These are phyloP conservation scores for Aphodius granarius DNA, from an alignment of 2,888 invertebrate species.

Conservation along the genomic window DNA sequence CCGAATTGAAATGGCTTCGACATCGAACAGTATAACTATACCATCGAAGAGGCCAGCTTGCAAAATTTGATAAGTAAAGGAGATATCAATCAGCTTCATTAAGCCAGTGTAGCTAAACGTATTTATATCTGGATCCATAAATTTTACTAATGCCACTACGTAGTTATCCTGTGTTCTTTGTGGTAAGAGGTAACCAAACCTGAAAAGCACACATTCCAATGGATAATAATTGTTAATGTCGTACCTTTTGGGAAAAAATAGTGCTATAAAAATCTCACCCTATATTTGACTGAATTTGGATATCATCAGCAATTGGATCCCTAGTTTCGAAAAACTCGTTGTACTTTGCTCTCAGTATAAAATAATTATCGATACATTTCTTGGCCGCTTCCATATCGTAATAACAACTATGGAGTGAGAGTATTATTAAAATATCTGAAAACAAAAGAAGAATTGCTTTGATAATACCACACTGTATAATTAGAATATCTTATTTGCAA, in stretches of 20 bases:
- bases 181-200: slow-evolving; percentile 24
- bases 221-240: no score
- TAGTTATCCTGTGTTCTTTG: slow-evolving; percentile 39
- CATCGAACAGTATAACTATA: slow-evolving; percentile 64
- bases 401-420: not conserved
- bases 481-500: no score
- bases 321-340: slow-evolving; percentile 65
- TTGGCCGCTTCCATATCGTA: slow-evolving; percentile 59
- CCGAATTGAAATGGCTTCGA: slow-evolving; percentile 61
- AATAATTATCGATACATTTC: slow-evolving; percentile 68
- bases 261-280: no score
- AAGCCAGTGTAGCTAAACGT: slow-evolving; percentile 59
- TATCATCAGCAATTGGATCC: not conserved
- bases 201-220: no score
- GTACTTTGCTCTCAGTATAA: slow-evolving; percentile 67
- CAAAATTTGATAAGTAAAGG: slow-evolving; percentile 61
- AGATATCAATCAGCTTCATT: slow-evolving; percentile 60
- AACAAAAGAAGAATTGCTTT: no score
- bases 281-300: not conserved
- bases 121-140: slow-evolving; percentile 60
- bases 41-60: slow-evolving; percentile 58
- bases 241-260: no score
- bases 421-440: not conserved
- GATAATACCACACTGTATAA: no score
- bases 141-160: slow-evolving; percentile 36